Evolutionary conservation across 2,797 vertebrate species (phyloP), one percentile per base, ranked within the genome.

Genomic region (Pseudotriccus pelzelni): DNA sequence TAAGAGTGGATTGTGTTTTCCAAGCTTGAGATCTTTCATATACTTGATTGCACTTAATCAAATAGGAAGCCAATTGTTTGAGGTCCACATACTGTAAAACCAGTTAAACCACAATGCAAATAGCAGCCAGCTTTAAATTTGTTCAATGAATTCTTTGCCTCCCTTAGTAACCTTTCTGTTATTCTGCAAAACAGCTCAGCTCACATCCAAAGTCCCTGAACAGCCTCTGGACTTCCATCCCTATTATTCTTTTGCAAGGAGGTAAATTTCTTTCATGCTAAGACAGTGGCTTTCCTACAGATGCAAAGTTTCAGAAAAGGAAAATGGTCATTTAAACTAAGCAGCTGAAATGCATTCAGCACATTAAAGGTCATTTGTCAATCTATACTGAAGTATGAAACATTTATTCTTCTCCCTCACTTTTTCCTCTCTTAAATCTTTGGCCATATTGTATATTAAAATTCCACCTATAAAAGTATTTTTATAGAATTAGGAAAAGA

Each of bases 171-270:
- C 97, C 18, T 97, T 99, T 66, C 97, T 99, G 88, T 97, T 97
- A 87, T 99, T 98, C 97, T 99, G 98, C 98, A 98, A 98, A 97
- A 99, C 97, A 1, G 98, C 98, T 86, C 97, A 95, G 58, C 76
- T 98, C 92, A 98, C 98, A 98, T 97, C 97, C n/a, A 96, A 95
- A 55, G 98, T 98, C 96, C 98, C 98, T 12, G 96, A 98, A 82
- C 89, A 98, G 92, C 98, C 98, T 95, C 79, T 91, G 46, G 97
- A 97, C 76, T 97, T 98, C 62, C 95, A 98, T 18, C 96, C 98
- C 0, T 98, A 98, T 74, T 95, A 98, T 93, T 98, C 98, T 96
- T 97, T 97, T 87, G 97, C 98, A n/a, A 98, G 50, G 98, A 99
- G 98, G 98, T 98, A 89, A 70, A 76, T 74, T 84, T 90, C 34